Evolutionary conservation across 1,140 invertebrate genomes (phyloP), one percentile per base, ranked within the genome.

Genomic region (Grapholita molesta): DNA sequence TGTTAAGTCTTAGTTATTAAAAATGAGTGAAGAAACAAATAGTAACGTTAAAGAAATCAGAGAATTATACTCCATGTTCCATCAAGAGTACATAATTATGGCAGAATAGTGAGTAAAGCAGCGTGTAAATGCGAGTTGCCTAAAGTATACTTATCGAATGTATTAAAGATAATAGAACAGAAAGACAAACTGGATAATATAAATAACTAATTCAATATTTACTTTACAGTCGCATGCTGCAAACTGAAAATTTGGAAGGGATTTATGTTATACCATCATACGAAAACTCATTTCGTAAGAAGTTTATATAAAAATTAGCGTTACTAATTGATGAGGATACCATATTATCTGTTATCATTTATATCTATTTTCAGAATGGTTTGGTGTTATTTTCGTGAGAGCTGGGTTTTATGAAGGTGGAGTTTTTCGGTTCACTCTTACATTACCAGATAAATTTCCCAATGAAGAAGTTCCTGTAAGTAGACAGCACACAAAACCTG

Each of bases 211-310:
- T 38, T n/a, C 65, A 57, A 48, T 38, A n/a, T 69, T 76, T 84
- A 77, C 83, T 74, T 94, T 95, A 77, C 80, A 98, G 97, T 89
- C 95, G 97, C 86, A 95, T 97, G 93, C 92, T 98, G 65, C 95
- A 96, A 81, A 96, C 95, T 67, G 96, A 98, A 92, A 96, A 96
- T 85, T 88, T 98, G 35, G 95, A 95, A 80, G 97, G 98, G 55
- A 94, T 98, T 70, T 99, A 98, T 93, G 96, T 98, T 3, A 97
- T 99, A 89, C 98, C 98, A 67, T 98, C 97, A 70, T 96, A 96
- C 80, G 94, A 95, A 78, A 96, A 94, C 84, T 95, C 95, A 52
- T 93, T 96, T 77, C 75, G 96, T 96, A 93, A 94, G 94, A 94
- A 76, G 25, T n/a, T 66, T 28, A 55, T 61, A 48, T 42, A 18